Conservation (phyloP, 2,113 vertebrate species). For the Atractosteus spatula region DNA sequence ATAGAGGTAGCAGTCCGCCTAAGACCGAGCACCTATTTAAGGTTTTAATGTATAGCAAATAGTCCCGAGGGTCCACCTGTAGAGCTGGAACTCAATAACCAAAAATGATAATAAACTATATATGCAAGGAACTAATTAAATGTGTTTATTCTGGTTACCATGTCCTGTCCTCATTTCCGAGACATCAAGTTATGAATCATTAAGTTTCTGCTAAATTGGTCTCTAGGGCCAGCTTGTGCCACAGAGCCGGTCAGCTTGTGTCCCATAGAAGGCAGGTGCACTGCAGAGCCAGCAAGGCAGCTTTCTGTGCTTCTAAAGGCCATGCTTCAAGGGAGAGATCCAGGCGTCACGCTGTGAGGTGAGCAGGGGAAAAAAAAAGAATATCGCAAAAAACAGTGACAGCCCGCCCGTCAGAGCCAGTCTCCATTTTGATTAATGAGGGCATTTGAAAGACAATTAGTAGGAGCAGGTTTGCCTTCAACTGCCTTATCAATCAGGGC, state of each 20-base stretch:
- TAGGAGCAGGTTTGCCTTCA: slow-evolving; percentile 88
- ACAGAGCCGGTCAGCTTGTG: slow-evolving; percentile 73
- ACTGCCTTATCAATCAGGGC: slow-evolving; percentile 89
- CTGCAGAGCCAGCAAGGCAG: slow-evolving; percentile 65
- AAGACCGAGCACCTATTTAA: background rate
- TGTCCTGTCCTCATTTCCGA: slow-evolving; percentile 85
- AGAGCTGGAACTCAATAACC: background rate
- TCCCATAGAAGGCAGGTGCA: slow-evolving; percentile 81
- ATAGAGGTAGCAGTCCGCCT: slow-evolving; percentile 45
- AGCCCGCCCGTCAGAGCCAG: slow-evolving; percentile 71
- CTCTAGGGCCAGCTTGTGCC: slow-evolving; percentile 71
- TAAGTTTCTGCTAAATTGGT: slow-evolving; percentile 91
- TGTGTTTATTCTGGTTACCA: slow-evolving; percentile 92
- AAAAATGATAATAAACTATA: slow-evolving; percentile 73
- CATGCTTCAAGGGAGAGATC: slow-evolving; percentile 55
- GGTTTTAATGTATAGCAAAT: background rate
- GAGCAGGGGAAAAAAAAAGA: slow-evolving; percentile 51
- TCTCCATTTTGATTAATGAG: slow-evolving; percentile 90
- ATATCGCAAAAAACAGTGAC: slow-evolving; percentile 68
- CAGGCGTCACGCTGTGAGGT: slow-evolving; percentile 81
- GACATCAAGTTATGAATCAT: slow-evolving; percentile 90
- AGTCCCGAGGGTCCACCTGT: background rate
- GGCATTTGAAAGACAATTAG: slow-evolving; percentile 98
- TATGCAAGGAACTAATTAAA: slow-evolving; percentile 83
- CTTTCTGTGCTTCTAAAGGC: slow-evolving; percentile 68